Percentiles rank a stretch among this genome's conserved stretches.
phyloP scores from a whole-genome alignment of 53 echinoderm and acorn worm genomes.

The Zoroaster sp. region DNA sequence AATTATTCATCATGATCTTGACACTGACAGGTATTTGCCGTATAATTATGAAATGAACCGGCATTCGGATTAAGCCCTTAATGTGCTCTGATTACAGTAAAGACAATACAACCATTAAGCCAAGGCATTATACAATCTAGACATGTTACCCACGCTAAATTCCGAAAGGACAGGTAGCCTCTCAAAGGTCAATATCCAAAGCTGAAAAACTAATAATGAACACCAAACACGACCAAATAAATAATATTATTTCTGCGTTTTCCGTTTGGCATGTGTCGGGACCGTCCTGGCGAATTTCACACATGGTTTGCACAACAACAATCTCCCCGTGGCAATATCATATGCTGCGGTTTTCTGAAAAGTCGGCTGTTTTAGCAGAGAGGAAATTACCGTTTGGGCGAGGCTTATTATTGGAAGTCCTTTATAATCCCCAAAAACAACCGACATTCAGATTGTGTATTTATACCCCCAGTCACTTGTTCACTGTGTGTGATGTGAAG shows the following conservation, averaged over 20 bases:
- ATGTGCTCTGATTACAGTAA: too few species aligned
- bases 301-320: slow-evolving; percentile 18
- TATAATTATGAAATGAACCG: too few species aligned
- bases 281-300: not conserved
- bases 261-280: slow-evolving; percentile 33
- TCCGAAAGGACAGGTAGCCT: not conserved
- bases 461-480: not conserved
- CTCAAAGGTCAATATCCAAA: not conserved
- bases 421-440: too few species aligned
- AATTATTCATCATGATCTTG: too few species aligned
- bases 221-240: not conserved
- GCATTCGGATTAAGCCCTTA: too few species aligned
- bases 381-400: not conserved
- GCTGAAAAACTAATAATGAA: not conserved
- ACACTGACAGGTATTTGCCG: too few species aligned
- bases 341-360: not conserved
- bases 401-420: not conserved
- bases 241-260: slow-evolving; percentile 12
- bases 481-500: not conserved
- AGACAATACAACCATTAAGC: too few species aligned
- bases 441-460: not conserved
- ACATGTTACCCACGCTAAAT: not conserved
- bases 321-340: not conserved
- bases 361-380: slow-evolving; percentile 10
- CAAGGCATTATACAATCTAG: too few species aligned